These are phyloP conservation scores for Tridacna crocea DNA, from an alignment of 2,888 invertebrate species.

Conservation along the genomic window DNA sequence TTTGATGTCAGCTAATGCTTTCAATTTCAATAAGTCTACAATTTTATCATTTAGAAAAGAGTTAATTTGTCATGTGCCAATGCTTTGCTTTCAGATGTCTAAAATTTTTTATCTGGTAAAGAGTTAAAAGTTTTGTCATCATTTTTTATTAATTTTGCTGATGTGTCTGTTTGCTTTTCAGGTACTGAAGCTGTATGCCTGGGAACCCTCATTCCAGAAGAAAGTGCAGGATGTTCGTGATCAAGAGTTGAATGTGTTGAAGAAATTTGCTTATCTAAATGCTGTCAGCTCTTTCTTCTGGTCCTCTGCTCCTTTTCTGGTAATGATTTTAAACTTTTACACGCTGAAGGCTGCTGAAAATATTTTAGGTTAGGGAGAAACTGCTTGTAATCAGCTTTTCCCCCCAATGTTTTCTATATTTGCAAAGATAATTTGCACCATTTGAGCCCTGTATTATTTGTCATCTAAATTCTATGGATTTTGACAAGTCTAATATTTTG, in stretches of 20 bases:
- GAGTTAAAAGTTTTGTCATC: no score
- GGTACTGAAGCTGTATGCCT: constrained; percentile 94
- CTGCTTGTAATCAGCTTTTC: background rate
- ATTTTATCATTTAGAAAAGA: no score
- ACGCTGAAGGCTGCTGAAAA: background rate
- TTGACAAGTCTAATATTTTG: no score
- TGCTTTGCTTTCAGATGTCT: no score
- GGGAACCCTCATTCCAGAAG: constrained; percentile 96
- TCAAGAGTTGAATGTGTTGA: constrained; percentile 94
- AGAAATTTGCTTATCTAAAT: constrained; percentile 90
- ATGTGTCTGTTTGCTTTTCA: constrained; percentile 43
- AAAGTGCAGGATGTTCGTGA: constrained; percentile 94
- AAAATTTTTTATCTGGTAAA: no score
- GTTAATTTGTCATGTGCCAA: no score
- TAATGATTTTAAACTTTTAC: constrained; percentile 80
- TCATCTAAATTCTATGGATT: no score
- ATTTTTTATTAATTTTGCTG: no score
- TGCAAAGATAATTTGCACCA: background rate
- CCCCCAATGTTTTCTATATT: background rate
- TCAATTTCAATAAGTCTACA: no score
- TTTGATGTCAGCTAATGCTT: no score
- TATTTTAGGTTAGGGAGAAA: background rate
- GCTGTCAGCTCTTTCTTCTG: constrained; percentile 93
- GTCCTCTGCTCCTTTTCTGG: constrained; percentile 97
- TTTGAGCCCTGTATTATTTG: no score